These are phyloP conservation scores for Agonopterix subpropinquella DNA, from an alignment of 2,888 invertebrate genomes.

Conservation along the genomic window DNA sequence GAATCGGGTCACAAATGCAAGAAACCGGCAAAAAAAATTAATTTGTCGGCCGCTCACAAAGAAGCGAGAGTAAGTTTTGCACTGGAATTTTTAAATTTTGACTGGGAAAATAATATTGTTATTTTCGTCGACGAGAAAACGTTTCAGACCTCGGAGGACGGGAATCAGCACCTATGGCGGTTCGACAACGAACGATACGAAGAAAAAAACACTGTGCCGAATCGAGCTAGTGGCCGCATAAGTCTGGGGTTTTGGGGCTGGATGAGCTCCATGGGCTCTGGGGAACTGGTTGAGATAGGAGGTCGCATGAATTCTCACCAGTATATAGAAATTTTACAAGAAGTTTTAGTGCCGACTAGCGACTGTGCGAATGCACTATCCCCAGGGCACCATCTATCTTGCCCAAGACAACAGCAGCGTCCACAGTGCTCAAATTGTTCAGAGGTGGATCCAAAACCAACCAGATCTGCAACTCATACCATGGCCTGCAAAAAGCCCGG, in stretches of 20 bases:
- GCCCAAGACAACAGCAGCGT: too few species aligned
- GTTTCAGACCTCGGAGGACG: conserved; percentile 5
- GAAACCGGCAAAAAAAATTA: conserved; percentile 3
- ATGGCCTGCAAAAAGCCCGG: too few species aligned
- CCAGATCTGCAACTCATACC: too few species aligned
- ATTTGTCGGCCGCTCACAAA: too few species aligned
- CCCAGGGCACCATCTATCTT: too few species aligned
- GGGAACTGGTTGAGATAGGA: conserved; percentile 16
- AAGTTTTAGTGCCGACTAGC: neutral
- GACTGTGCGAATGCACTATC: neutral
- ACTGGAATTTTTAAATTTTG: conserved; percentile 9
- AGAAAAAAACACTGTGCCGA: too few species aligned
- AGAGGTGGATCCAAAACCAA: too few species aligned
- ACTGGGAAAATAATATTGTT: conserved; percentile 8
- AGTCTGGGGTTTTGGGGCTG: conserved; percentile 20
- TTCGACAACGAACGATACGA: too few species aligned
- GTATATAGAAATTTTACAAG: too few species aligned
- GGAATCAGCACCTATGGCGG: too few species aligned
- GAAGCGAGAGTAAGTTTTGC: too few species aligned
- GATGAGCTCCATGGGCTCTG: conserved; percentile 19
- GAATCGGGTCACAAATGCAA: conserved; percentile 1
- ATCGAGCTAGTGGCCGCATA: conserved; percentile 15
- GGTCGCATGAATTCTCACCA: conserved; percentile 10
- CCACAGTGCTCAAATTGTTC: too few species aligned
- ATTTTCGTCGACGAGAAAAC: conserved; percentile 13